Evolutionary conservation across 2,888 invertebrate genomes (phyloP), one percentile per base, ranked within the genome.

Genomic region (Drosophila fungiperda): DNA sequence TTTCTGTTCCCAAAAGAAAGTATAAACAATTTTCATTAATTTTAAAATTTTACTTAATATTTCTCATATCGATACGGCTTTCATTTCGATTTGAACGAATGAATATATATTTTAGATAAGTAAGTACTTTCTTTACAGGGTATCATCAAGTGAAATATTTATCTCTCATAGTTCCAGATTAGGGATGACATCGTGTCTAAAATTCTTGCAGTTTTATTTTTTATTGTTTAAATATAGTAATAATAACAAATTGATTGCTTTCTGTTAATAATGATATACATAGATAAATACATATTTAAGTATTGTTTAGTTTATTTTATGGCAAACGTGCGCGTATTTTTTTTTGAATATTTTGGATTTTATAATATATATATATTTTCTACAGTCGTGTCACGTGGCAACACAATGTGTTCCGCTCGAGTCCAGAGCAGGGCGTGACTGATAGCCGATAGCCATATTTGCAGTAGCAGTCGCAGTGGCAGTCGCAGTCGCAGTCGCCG

Each of bases 381-480:
- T 20, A 20, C n/a, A 3, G 23, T 45, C 45, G 63, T 60, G 65
- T 42, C 42, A 52, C 52, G 65, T 40, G 26, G 29, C n/a, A 29
- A 2, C 8, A 6, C 48, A 35, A 36, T 32, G 32, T 20, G 50
- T 12, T 12, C 60, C 61, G 63, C 64, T 40, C 69, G 57, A 60
- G n/a, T 23, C 33, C 55, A 59, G 52, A 68, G 52, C 52, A 60
- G 42, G 60, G 57, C 42, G 23, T 36, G 50, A 20, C 54, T 64
- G 63, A 60, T 64, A 49, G 73, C 50, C 54, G 62, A 66, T 65
- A 72, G 59, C 50, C 65, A 36, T 57, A 42, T 45, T 45, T 45
- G 45, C 45, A 45, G 20, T 45, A 3, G 20, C 20, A 55, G 45
- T 45, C 45, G 17, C 50, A 26, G 60, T 20, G 20, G 29, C 35